Evolutionary conservation across 1,140 invertebrate species (phyloP), one percentile per base, ranked within the genome.

Genomic region (Drosophila erecta): DNA sequence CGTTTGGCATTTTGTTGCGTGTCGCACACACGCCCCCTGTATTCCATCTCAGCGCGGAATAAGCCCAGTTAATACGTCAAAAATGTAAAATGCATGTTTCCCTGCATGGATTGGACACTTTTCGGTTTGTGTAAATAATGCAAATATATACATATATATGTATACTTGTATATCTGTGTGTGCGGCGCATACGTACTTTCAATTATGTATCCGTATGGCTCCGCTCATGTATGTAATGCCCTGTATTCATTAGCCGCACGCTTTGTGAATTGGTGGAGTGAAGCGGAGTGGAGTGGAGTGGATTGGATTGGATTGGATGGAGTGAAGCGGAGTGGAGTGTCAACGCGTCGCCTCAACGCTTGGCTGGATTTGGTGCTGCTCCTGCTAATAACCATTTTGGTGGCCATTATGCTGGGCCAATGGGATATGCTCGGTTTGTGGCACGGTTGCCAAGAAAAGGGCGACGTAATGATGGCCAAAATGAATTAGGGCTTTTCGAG

Each of bases 21-120:
- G 83, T 79, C 61, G 46, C 33, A 69, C 44, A 81, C 17, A 66
- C 65, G 66, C 46, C 65, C 53, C 30, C 46, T 6, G 3, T 44
- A 17, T 20, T 44, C 6, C 40, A 1, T 7, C 24, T 22, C 35
- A 12, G 73, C 59, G 73, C 59, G 56, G 57, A 43, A 56, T 81
- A 72, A 69, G 76, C 66, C 61, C 76, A 76, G 81, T 85, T 84
- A 85, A 84, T 76, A 84, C 79, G 77, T 83, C 79, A 84, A 80
- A 85, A 67, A 78, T 80, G 66, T 70, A 85, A 81, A 81, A 81
- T 79, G 67, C 73, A 76, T 76, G 79, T 76, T 64, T 46, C 35
- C 51, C 74, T 47, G 44, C 50, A 69, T 38, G 46, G 35, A 79
- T 50, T 57, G 60, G 41, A 73, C 55, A 71, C 40, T 56, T 62